Base-by-base conservation (phyloP, 2,113 vertebrate species). In the Megatriorchis doriae region DNA sequence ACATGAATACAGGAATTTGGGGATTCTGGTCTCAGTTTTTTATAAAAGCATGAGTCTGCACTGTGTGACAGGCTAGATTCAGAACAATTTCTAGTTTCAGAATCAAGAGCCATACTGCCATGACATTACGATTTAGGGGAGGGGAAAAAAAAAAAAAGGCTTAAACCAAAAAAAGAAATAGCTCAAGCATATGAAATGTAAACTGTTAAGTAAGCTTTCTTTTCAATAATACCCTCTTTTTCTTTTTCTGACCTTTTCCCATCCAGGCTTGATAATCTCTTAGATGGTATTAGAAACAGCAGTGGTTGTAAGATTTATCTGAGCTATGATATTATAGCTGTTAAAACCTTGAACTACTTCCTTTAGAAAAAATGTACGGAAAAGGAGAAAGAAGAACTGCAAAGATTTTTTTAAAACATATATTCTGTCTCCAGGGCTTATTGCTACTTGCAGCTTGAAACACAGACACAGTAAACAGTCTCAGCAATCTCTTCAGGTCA, bases 161-260 rank as follows among this genome's bases (percentile, higher is more conserved):
- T 68, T 81, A 66, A 90, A 43, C 2, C 4, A 34, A 47, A 90
- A 94, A 94, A 48, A 31, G 25, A 80, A 90, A 62, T 16, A 82
- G 26, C 11, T 82, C 62, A 86, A 90, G 31, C 8, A 26, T 40
- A 74, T 48, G 56, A 95, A 94, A 93, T 61, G 21, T 68, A 94
- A 94, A 92, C 61, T 31, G 18, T 45, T 80, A 86, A 67, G 56
- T 48, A 92, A 90, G 25, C 40, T 88, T 92, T 68, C 15, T 45
- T 90, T 93, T 86, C 23, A 73, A 9, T 40, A 92, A 93, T 56
- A 68, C 5, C 18, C 1, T 47, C 42, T 56, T 94, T 66, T 81
- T 22, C 12, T 25, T 88, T 84, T 66, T 48, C 61, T 96, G 91
- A 95, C 82, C 71, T 94, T 90, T 95, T 81, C 45, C 17, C 32